Percentiles rank a stretch among this genome's conserved stretches.
Conservation (phyloP, 2,113 vertebrate species). For the Rattus rattus region DNA sequence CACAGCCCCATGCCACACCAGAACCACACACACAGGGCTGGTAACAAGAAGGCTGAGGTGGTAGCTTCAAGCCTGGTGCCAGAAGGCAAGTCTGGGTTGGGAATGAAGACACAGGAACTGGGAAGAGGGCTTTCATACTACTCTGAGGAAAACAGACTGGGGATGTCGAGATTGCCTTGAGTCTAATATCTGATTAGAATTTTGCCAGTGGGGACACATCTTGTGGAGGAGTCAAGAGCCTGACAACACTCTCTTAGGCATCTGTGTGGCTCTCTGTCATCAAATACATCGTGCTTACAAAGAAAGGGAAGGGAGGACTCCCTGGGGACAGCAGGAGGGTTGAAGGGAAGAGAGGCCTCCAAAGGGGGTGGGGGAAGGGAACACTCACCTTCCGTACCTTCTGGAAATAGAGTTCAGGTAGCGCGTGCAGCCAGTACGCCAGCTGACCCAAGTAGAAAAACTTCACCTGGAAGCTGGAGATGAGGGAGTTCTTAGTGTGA, state of each 20-base stretch:
- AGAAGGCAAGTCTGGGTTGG: neutral
- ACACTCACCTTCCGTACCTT: slow-evolving; percentile 97
- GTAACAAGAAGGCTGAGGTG: neutral
- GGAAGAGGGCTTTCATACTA: slow-evolving; percentile 17
- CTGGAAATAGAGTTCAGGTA: slow-evolving; percentile 98
- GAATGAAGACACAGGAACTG: neutral
- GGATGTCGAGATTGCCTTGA: neutral
- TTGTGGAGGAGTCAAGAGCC: neutral
- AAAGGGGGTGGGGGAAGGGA: neutral
- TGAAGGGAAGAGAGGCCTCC: accelerated
- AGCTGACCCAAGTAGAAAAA: slow-evolving; percentile 98
- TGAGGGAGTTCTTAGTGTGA: neutral
- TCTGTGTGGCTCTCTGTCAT: neutral
- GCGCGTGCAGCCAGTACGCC: slow-evolving; percentile 97
- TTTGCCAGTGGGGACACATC: neutral
- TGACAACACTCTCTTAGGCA: neutral
- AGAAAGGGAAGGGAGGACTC: neutral
- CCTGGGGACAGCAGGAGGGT: neutral
- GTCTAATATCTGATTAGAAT: neutral
- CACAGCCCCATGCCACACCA: neutral
- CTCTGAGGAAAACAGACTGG: neutral
- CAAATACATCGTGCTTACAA: neutral
- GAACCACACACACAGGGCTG: accelerated
- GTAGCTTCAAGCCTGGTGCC: neutral
- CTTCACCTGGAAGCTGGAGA: slow-evolving; percentile 97